Evolutionary conservation across 2,797 vertebrate species (phyloP).

Genomic region (Intellagama lesueurii): DNA sequence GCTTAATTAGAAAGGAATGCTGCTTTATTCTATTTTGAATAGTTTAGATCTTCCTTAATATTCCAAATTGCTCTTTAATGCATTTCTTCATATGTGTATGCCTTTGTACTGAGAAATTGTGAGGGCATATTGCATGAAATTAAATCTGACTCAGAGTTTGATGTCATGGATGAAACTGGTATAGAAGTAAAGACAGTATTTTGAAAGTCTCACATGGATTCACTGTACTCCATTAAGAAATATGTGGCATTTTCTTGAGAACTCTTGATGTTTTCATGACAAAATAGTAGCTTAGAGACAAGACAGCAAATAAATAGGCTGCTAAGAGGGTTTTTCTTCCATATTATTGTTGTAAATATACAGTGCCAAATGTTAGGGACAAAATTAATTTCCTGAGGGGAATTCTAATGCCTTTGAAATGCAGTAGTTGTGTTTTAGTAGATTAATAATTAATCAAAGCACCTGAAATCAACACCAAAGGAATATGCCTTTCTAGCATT

Average conservation of each 20-base stretch:
- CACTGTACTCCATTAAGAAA: conserved; percentile 23
- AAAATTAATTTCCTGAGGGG: conserved; percentile 67
- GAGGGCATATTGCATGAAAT: conserved; percentile 4
- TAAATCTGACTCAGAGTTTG: conserved; percentile 33
- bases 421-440: conserved; percentile 53
- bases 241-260: conserved; percentile 9
- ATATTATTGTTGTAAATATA: conserved; percentile 56
- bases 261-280: neutral
- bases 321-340: conserved; percentile 35
- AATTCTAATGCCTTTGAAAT: conserved; percentile 61
- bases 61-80: conserved; percentile 26
- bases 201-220: conserved; percentile 44
- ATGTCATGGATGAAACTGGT: conserved; percentile 29
- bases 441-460: conserved; percentile 77
- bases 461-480: conserved; percentile 62
- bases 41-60: conserved; percentile 36
- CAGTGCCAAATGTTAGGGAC: conserved; percentile 45
- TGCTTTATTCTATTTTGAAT: neutral
- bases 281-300: neutral
- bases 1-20: conserved; percentile 3
- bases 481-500: conserved; percentile 52
- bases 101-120: conserved; percentile 20
- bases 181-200: conserved; percentile 35
- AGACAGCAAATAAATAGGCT: neutral
- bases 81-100: conserved; percentile 5